These are phyloP conservation scores for Resseliella maxima DNA, from an alignment of 2,888 invertebrate species.

Conservation along the genomic window DNA sequence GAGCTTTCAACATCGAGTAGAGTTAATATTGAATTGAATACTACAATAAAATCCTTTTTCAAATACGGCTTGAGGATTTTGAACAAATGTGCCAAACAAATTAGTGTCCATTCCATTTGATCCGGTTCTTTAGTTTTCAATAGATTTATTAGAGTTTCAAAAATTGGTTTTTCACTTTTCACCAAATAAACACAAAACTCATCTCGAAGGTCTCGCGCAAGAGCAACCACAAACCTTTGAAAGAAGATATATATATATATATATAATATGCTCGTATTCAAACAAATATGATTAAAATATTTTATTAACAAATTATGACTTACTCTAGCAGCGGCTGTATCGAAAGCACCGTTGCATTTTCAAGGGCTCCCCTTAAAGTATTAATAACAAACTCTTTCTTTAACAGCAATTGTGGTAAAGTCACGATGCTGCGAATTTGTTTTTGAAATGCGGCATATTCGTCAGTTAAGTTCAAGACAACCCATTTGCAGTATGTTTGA, in stretches of 20 bases:
- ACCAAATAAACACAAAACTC: constrained; percentile 91
- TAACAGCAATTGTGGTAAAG: constrained; percentile 85
- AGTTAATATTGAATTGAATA: constrained; percentile 79
- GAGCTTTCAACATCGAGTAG: constrained; percentile 80
- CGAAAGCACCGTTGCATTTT: constrained; percentile 77
- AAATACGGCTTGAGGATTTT: constrained; percentile 88
- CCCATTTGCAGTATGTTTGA: constrained; percentile 88
- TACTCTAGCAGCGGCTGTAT: constrained; percentile 88
- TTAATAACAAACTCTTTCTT: constrained; percentile 81
- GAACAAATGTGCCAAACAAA: constrained; percentile 88
- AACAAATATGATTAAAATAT: constrained; percentile 53
- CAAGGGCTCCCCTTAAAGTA: constrained; percentile 78
- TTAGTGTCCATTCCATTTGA: constrained; percentile 85
- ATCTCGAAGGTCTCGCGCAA: constrained; percentile 87
- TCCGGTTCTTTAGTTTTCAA: constrained; percentile 83
- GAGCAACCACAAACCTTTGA: constrained; percentile 85
- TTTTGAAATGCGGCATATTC: constrained; percentile 82
- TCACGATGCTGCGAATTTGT: constrained; percentile 80
- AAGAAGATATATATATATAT: too few relatives aligned
- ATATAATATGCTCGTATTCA: too few relatives aligned
- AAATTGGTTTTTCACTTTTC: constrained; percentile 68
- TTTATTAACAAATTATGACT: constrained; percentile 66
- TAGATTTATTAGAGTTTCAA: constrained; percentile 78
- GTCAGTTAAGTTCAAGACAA: constrained; percentile 85
- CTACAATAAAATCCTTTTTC: constrained; percentile 79